A percentile compares a stretch with the other conserved stretches of the same genome.
Evolutionary conservation across 2,797 vertebrate species (phyloP).

Genomic region (Avahi laniger): DNA sequence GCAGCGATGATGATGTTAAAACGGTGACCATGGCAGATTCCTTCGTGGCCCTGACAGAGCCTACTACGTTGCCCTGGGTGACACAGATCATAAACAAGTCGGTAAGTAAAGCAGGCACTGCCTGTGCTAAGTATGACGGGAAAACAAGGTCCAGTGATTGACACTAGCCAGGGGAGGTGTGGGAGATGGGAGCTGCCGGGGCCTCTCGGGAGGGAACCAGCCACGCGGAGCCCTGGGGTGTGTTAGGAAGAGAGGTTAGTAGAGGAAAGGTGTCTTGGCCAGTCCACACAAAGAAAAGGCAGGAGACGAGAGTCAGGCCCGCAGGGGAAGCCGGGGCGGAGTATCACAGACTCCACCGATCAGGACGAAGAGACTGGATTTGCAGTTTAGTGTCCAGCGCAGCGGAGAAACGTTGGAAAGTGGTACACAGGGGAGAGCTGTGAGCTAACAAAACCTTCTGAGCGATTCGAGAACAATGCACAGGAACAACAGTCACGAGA

Average conservation of each 20-base stretch:
- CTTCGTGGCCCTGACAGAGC: not conserved
- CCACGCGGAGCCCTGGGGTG: accelerated
- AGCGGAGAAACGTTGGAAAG: not conserved
- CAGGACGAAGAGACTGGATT: not conserved
- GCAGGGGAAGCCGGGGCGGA: not conserved
- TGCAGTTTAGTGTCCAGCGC: not conserved
- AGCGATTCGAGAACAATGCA: not conserved
- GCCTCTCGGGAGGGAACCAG: not conserved
- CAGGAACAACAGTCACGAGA: not conserved
- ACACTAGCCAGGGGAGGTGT: not conserved
- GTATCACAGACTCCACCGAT: not conserved
- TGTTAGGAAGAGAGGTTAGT: not conserved
- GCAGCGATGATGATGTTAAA: not conserved
- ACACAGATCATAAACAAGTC: not conserved
- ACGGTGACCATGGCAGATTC: not conserved
- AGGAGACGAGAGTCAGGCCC: not conserved
- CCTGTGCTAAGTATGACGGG: not conserved
- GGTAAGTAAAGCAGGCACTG: not conserved
- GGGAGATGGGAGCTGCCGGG: not conserved
- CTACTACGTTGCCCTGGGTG: not conserved
- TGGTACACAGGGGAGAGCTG: not conserved
- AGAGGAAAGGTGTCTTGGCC: not conserved
- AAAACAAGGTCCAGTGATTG: not conserved
- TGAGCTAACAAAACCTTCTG: not conserved
- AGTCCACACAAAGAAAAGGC: not conserved